These are phyloP conservation scores for Phrynocephalus versicolor DNA, from an alignment of 2,113 vertebrate genomes.

Conservation along the genomic window DNA sequence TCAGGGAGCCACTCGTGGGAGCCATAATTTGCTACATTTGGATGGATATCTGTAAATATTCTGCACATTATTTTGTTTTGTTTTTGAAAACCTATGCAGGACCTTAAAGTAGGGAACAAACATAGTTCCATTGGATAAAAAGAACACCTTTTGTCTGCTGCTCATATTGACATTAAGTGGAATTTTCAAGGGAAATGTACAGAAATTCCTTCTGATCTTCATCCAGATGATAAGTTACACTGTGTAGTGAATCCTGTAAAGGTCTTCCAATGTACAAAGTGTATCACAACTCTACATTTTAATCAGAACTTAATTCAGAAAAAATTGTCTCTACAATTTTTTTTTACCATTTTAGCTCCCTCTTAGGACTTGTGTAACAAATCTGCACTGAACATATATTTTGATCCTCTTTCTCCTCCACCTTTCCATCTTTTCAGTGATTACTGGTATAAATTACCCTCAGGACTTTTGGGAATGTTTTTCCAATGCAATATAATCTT, in stretches of 20 bases:
- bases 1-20: neutral
- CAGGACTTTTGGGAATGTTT: neutral
- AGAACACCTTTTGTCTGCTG: neutral
- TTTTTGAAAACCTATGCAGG: neutral
- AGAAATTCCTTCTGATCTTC: neutral
- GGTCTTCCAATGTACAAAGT: neutral
- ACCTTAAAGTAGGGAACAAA: neutral
- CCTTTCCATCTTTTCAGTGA: neutral
- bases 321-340: neutral
- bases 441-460: constrained; percentile 9
- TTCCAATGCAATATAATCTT: neutral
- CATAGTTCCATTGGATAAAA: neutral
- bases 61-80: neutral
- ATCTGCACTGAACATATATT: neutral
- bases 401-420: neutral
- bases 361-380: neutral
- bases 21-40: neutral
- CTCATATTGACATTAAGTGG: neutral
- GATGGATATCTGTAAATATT: constrained; percentile 8
- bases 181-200: neutral
- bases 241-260: neutral
- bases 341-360: neutral
- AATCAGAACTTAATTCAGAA: too few species aligned
- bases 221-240: neutral
- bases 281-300: neutral